Evolutionary conservation across 2,888 invertebrate species (phyloP), one percentile per base, ranked within the genome.

Genomic region (Nomada fucata): DNA sequence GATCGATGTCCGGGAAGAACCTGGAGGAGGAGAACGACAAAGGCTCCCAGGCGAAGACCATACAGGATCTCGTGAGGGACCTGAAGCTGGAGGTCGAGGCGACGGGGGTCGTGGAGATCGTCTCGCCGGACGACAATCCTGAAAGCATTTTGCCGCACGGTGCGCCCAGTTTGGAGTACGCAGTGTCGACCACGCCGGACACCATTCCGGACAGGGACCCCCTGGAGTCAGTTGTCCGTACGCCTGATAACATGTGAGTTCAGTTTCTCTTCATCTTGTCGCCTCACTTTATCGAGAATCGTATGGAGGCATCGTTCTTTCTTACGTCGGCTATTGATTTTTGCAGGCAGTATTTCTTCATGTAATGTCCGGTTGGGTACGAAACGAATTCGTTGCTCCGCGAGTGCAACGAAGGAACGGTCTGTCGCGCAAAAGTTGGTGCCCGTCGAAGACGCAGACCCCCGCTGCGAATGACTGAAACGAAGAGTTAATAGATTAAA

Each of bases 211-310:
- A 94, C 7, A 91, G 94, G 77, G 94, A 94, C 89, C 94, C 94
- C 5, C 87, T 94, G 53, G 94, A 94, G 70, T 91, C 94, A 18
- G 93, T 94, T 70, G 93, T 94, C 26, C 91, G 93, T 77, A 93
- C 93, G 29, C 87, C 91, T 20, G 94, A 94, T 83, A 93, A 94
- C 52, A 90, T 95, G 91, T 95, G 92, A 89, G 94, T 94, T 84
- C 55, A 70, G 52, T 20, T 61, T n/a, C 36, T 23, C 11, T 50
- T 60, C 23, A 36, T 47, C 60, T 70, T 72, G 47, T 2, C 10
- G 18, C 29, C 29, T 76, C 67, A 82, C 52, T 57, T 11, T 55
- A 79, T 87, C 67, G 50, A 82, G 77, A 64, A 76, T 71, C 63
- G n/a, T 7, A 53, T 15, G 18, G n/a, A 53, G 3, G 20, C n/a